Evolutionary conservation across 2,797 vertebrate species (phyloP).

Genomic region (Pagetopsis macropterus): DNA sequence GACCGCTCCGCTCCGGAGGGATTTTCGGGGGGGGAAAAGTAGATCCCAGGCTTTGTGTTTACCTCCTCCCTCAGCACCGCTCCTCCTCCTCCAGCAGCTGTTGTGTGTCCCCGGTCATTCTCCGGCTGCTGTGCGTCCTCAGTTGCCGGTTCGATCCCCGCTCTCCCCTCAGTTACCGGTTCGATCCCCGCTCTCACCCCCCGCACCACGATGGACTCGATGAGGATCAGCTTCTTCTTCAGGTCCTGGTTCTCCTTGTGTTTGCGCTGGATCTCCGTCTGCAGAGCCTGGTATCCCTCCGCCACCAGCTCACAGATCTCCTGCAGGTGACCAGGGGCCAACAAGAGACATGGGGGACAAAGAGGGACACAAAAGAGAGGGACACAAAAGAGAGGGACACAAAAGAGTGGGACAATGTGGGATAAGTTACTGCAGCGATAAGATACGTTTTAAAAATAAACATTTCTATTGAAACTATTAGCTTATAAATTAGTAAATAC

Average conservation of each 20-base stretch:
- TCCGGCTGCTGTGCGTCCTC: not conserved
- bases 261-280: constrained; percentile 67
- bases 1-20: too few relatives aligned
- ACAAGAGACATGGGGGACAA: too few relatives aligned
- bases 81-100: constrained; percentile 4
- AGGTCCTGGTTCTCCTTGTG: constrained; percentile 75
- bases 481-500: too few relatives aligned
- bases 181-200: constrained; percentile 7
- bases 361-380: too few relatives aligned
- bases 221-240: constrained; percentile 74
- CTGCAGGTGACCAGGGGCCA: not conserved
- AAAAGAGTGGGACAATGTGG: too few relatives aligned
- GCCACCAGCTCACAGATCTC: constrained; percentile 75
- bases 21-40: too few relatives aligned
- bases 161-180: not conserved
- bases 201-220: constrained; percentile 73
- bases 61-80: constrained; percentile 47
- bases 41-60: not conserved
- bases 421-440: too few relatives aligned
- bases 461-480: too few relatives aligned
- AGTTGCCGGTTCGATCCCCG: not conserved
- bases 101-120: constrained; percentile 3
- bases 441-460: too few relatives aligned
- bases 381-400: too few relatives aligned
- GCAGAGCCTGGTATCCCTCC: constrained; percentile 70